Evolutionary conservation across 2,113 vertebrate species (phyloP), one percentile per base, ranked within the genome.

Genomic region (Guaruba guarouba): DNA sequence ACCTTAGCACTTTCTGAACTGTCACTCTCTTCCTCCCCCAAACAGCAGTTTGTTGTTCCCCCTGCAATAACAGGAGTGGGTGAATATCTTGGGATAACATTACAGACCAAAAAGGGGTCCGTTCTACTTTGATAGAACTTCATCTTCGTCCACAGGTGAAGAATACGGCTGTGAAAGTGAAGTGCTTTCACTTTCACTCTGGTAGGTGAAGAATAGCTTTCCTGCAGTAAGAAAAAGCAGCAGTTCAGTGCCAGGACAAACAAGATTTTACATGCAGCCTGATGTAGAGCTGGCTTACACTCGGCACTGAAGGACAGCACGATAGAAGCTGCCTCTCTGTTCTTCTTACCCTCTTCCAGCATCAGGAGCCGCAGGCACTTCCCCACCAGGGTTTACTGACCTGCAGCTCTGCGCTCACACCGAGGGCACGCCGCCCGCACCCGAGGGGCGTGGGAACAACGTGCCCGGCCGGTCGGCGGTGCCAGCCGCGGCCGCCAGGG

Each of bases 341-440:
- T 35, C 29, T 52, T 18, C 37, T 11, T 27, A 52, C 33, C 49
- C 46, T 73, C 66, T 44, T n/a, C 17, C 37, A 17, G 10, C 51
- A 17, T 11, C 14, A 22, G 15, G 28, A 64, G 52, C 43, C 12
- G 2, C 3, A 27, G 57, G 39, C 11, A 28, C 7, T 22, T 82
- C 43, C 80, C 28, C n/a, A 18, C 11, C 61, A 11, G 66, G 46
- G 12, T 44, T 39, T 39, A 20, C 29, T 7, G 43, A 29, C 17
- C 41, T 19, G n/a, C 24, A 22, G 10, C 73, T 57, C 43, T n/a
- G 2, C 37, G 10, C 10, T 41, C 69, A 7, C 33, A 9, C 18
- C 1, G 46, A n/a, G 25, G 2, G n/a, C 44, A 11, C 13, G 0
- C 16, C 5, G n/a, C 78, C 41, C 11, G 28, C 70, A 41, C 37